Evolutionary conservation across 2,797 vertebrate genomes (phyloP), one percentile per base, ranked within the genome.

Genomic region (Todus mexicanus): DNA sequence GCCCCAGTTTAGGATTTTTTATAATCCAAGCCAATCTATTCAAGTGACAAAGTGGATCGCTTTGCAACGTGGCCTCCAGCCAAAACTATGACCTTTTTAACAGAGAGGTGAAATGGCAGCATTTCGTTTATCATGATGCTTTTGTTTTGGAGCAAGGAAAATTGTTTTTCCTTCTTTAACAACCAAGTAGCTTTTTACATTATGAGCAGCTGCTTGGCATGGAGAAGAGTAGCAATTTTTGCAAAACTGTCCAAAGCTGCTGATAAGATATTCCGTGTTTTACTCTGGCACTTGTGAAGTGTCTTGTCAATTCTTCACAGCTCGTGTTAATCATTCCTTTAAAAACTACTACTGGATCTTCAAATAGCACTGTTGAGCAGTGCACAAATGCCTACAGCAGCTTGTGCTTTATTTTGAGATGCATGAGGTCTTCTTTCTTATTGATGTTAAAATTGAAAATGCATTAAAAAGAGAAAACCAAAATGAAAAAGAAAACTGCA

Each of bases 41-140:
- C 73, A 87, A 93, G 87, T 89, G 87, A 92, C 82, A 94, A 93
- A 93, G 76, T 84, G 91, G 73, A 94, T 37, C 37, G 5, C 63
- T 88, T 81, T 88, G 84, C 71, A 87, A 25, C 1, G 5, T 54
- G 74, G 83, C 38, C 43, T 40, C 21, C 53, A 60, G 87, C 82
- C 93, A 94, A 61, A 86, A 76, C 21, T 43, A 18, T 64, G 91
- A 91, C 89, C 85, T 95, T 92, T 93, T 61, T 48, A 88, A 84
- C 35, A 81, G 48, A 2, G 3, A 86, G 73, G 92, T 93, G 87
- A 93, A 94, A 95, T 33, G 29, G 70, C 48, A 94, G 53, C n/a
- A 64, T 79, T 95, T 89, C 83, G 47, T 71, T 85, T 59, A 86
- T 85, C 26, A 9, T 29, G 5, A 38, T 57, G 45, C 6, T 81